Conservation (phyloP, 2,113 vertebrate species). For the Benitochromis conjunctus region DNA sequence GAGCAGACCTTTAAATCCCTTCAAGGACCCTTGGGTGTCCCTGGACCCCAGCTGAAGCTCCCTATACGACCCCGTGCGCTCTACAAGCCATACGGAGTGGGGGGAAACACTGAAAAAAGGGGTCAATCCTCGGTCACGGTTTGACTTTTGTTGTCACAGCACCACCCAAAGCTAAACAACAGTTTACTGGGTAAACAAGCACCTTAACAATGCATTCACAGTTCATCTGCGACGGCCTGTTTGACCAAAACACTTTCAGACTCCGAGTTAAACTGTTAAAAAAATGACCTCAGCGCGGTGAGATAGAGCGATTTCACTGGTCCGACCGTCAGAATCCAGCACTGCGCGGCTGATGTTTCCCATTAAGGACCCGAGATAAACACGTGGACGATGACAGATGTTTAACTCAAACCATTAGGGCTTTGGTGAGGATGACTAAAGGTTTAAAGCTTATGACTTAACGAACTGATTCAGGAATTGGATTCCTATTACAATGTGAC, state of each 20-base stretch:
- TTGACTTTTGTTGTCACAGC: constrained; percentile 59
- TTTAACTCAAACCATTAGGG: constrained; percentile 46
- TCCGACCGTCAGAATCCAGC: neutral
- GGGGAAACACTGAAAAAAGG: constrained; percentile 33
- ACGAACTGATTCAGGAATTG: neutral
- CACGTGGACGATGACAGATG: constrained; percentile 59
- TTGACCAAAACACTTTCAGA: constrained; percentile 25
- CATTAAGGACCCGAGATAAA: constrained; percentile 49
- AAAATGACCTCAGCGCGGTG: neutral
- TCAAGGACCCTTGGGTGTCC: neutral
- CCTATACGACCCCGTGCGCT: neutral
- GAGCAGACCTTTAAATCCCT: neutral
- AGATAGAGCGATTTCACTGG: neutral
- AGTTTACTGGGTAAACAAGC: constrained; percentile 52
- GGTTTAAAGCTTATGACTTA: constrained; percentile 18
- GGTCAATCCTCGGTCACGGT: constrained; percentile 64
- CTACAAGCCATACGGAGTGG: constrained; percentile 6
- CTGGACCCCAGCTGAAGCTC: neutral
- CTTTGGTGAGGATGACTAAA: neutral
- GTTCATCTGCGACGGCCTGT: neutral
- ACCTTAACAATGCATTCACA: constrained; percentile 1
- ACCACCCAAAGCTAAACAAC: constrained; percentile 41
- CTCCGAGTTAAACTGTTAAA: neutral
- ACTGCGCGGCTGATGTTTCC: constrained; percentile 39
- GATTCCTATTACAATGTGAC: neutral